Percentiles rank a stretch among this genome's conserved stretches.
Evolutionary conservation across 2,888 invertebrate genomes (phyloP).

Genomic region (Cremastinae sp.): DNA sequence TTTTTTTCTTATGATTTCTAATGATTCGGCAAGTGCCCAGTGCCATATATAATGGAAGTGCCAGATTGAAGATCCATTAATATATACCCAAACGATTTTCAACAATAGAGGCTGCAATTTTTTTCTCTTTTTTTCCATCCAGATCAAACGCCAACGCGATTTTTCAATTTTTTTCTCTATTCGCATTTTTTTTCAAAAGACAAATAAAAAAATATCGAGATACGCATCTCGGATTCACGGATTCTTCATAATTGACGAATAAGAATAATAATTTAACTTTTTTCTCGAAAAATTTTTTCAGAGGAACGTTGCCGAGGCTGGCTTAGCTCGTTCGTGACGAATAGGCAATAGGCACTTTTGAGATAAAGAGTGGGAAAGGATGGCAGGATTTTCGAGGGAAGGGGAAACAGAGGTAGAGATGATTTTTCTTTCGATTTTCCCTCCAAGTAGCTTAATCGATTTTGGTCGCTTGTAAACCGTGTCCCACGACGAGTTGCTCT

Average conservation of each 20-base stretch:
- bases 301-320: constrained; percentile 5
- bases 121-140: constrained; percentile 6
- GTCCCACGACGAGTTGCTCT: constrained; percentile 88
- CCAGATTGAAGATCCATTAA: constrained; percentile 47
- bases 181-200: constrained; percentile 7
- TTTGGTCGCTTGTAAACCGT: constrained; percentile 80
- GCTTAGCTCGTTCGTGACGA: constrained; percentile 32
- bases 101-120: constrained; percentile 26
- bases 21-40: constrained; percentile 72
- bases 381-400: constrained; percentile 52
- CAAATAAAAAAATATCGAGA: constrained; percentile 45
- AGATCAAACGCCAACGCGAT: constrained; percentile 26
- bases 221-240: constrained; percentile 10
- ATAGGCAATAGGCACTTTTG: constrained; percentile 75
- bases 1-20: constrained; percentile 65
- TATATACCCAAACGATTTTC: constrained; percentile 10
- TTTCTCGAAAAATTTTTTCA: constrained; percentile 24
- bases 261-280: constrained; percentile 14
- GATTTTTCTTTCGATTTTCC: constrained; percentile 41
- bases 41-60: constrained; percentile 66
- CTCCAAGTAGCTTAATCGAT: constrained; percentile 72
- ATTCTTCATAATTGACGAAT: constrained; percentile 26
- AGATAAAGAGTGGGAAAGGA: constrained; percentile 66
- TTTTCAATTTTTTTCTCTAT: constrained; percentile 6
- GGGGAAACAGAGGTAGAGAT: constrained; percentile 64